Percentiles rank a stretch among this genome's conserved stretches.
Evolutionary conservation across 2,113 vertebrate species (phyloP).

Genomic region (Epinephelus lanceolatus): DNA sequence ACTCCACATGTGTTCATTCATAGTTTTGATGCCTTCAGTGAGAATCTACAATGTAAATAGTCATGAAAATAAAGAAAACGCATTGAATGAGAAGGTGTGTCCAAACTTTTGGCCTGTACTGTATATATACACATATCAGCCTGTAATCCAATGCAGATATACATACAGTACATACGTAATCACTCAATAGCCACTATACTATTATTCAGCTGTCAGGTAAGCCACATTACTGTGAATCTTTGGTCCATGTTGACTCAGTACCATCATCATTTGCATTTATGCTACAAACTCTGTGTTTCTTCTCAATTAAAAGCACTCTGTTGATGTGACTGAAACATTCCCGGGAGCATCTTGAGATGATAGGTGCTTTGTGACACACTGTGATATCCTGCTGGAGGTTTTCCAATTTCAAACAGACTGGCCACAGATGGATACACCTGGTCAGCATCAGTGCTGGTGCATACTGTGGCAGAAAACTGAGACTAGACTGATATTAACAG

Average conservation of each 20-base stretch:
- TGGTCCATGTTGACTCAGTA: background rate
- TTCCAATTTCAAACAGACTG: background rate
- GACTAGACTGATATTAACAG: background rate
- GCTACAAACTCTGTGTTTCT: conserved; percentile 4
- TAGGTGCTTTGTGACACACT: background rate
- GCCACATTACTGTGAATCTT: background rate
- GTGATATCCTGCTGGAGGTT: background rate
- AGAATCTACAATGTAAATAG: too few relatives aligned
- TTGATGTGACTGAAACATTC: background rate
- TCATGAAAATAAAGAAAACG: too few relatives aligned
- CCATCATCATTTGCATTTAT: background rate
- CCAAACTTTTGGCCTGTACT: too few relatives aligned
- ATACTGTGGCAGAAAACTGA: conserved; percentile 1
- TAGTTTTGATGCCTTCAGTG: too few relatives aligned
- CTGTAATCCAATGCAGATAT: conserved; percentile 9
- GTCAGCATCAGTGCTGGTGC: background rate
- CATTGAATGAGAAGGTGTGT: too few relatives aligned
- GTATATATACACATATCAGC: background rate
- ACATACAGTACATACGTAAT: conserved; percentile 25
- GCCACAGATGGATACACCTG: conserved; percentile 18
- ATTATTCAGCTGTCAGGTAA: background rate
- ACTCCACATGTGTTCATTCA: too few relatives aligned
- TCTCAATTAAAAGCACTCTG: background rate
- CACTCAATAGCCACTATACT: background rate
- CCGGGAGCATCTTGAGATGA: background rate